phyloP scores from a whole-genome alignment of 2,888 invertebrate genomes.

The Apoderus coryli region DNA sequence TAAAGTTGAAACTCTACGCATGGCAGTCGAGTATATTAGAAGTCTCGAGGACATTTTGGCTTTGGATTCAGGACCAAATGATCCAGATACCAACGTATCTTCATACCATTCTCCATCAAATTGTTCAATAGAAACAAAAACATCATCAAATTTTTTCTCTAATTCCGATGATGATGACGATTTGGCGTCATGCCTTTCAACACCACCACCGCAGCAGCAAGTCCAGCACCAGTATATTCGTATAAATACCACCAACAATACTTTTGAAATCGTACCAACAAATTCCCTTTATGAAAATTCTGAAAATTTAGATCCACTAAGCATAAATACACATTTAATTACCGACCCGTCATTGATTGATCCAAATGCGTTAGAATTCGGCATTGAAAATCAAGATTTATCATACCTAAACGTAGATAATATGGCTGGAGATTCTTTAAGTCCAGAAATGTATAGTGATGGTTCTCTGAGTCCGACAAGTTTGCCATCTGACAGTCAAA shows the following conservation, averaged over 20 bases:
- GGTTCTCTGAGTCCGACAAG: constrained; percentile 23
- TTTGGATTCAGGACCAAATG: constrained; percentile 42
- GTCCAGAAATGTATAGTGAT: constrained; percentile 31
- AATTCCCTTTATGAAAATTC: constrained; percentile 46
- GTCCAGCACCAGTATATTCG: constrained; percentile 49
- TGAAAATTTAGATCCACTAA: constrained; percentile 35
- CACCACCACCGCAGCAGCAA: constrained; percentile 38
- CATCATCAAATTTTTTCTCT: constrained; percentile 5
- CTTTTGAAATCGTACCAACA: constrained; percentile 47
- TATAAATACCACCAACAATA: constrained; percentile 42
- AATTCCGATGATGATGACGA: constrained; percentile 32
- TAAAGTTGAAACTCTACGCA: constrained; percentile 77
- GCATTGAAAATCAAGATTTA: constrained; percentile 37
- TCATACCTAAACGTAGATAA: constrained; percentile 32
- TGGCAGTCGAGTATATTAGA: constrained; percentile 83
- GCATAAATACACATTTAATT: too few species aligned
- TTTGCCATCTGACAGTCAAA: constrained; percentile 4
- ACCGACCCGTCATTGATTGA: constrained; percentile 35
- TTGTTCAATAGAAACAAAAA: constrained; percentile 11
- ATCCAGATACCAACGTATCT: constrained; percentile 29
- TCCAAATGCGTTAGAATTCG: constrained; percentile 35
- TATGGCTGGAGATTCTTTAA: constrained; percentile 24
- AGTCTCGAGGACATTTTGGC: constrained; percentile 63
- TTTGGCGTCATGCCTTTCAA: constrained; percentile 33
- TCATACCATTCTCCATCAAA: constrained; percentile 8